Conservation (phyloP, 2,888 invertebrate species). For the Tetragonisca angustula region DNA sequence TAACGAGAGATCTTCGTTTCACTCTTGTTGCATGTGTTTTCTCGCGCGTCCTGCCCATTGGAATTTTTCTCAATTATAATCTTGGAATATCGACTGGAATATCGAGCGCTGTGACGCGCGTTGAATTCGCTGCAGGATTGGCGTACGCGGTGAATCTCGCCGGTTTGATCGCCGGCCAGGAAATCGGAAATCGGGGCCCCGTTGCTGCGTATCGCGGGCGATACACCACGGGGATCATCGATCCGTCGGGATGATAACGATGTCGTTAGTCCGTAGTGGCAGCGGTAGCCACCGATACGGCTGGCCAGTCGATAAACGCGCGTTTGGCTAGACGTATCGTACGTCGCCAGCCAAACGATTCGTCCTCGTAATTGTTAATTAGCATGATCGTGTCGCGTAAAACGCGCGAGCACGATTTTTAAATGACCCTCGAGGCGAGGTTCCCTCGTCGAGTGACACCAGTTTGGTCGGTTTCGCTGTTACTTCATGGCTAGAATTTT, state of each 20-base stretch:
- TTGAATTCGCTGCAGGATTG: not conserved
- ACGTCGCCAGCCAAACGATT: slow-evolving; percentile 72
- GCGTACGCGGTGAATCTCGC: not conserved
- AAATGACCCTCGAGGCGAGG: not conserved
- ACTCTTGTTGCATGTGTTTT: not conserved
- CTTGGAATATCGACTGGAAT: not conserved
- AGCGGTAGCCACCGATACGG: slow-evolving; percentile 39
- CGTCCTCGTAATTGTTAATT: slow-evolving; percentile 75
- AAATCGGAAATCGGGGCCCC: slow-evolving; percentile 34
- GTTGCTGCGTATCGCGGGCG: slow-evolving; percentile 37
- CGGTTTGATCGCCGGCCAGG: slow-evolving; percentile 5
- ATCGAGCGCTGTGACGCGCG: not conserved
- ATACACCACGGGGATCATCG: slow-evolving; percentile 56
- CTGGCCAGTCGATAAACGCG: slow-evolving; percentile 66
- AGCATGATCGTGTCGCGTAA: slow-evolving; percentile 49
- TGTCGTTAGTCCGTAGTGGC: slow-evolving; percentile 60
- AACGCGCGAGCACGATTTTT: slow-evolving; percentile 9
- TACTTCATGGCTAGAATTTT: not conserved
- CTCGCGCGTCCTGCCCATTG: not conserved
- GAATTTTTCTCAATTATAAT: not conserved
- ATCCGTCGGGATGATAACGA: slow-evolving; percentile 67
- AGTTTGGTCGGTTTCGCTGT: not conserved
- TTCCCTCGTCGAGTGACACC: not conserved
- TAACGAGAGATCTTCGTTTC: not conserved
- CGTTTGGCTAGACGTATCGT: slow-evolving; percentile 59